phyloP scores from a whole-genome alignment of 2,113 vertebrate genomes.

The Nesogale talazaci region DNA sequence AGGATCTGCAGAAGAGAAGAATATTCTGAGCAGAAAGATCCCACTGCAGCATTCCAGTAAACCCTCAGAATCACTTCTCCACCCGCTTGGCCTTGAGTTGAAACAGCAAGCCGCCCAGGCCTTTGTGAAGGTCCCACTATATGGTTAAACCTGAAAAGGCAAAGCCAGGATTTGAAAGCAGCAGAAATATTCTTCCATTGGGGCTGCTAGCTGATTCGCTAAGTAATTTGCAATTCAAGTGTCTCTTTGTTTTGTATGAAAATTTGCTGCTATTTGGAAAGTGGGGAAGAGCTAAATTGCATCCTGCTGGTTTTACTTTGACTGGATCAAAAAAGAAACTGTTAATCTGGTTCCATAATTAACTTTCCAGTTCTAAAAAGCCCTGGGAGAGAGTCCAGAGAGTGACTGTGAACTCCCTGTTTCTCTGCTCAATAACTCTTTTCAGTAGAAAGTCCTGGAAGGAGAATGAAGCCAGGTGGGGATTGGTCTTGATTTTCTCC shows the following conservation, averaged over 20 bases:
- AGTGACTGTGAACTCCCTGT: conserved; percentile 60
- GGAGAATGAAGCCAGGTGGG: conserved; percentile 54
- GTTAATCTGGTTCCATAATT: conserved; percentile 81
- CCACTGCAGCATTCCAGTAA: neutral
- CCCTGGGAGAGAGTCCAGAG: conserved; percentile 78
- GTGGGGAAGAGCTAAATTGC: conserved; percentile 81
- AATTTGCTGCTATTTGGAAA: conserved; percentile 83
- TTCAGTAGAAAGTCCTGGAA: conserved; percentile 51
- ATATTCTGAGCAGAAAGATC: neutral
- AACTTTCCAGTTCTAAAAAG: conserved; percentile 80
- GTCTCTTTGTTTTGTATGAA: conserved; percentile 80
- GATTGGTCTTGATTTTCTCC: conserved; percentile 31
- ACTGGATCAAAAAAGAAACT: conserved; percentile 76
- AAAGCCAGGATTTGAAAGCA: conserved; percentile 76
- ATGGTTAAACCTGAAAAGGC: conserved; percentile 80
- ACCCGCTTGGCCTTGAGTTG: neutral
- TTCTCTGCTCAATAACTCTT: conserved; percentile 61
- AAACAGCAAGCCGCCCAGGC: conserved; percentile 31
- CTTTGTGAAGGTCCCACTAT: conserved; percentile 49
- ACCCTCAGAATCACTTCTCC: neutral
- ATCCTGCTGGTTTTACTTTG: conserved; percentile 80
- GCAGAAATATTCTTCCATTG: conserved; percentile 79
- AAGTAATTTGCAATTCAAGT: conserved; percentile 87
- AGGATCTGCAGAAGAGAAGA: neutral
- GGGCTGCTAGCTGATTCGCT: conserved; percentile 81